These are phyloP conservation scores for Periplaneta americana DNA, from an alignment of 1,140 invertebrate genomes.

Conservation along the genomic window DNA sequence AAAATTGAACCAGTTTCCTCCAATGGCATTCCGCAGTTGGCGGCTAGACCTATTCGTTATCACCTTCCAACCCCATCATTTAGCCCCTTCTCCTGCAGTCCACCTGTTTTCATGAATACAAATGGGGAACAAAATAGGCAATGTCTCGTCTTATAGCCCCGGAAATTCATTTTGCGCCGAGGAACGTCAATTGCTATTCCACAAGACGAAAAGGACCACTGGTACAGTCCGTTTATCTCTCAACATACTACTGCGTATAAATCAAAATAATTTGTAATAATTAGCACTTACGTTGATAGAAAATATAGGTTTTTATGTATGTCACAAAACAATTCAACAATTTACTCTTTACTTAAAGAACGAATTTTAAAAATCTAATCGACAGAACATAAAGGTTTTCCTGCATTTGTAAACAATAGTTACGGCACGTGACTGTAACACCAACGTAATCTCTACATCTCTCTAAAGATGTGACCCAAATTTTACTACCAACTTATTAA, in stretches of 20 bases:
- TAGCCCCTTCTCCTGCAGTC: not conserved
- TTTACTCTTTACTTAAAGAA: no score
- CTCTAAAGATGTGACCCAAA: not conserved
- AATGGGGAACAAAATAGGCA: not conserved
- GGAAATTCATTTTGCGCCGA: not conserved
- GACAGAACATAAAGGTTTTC: no score
- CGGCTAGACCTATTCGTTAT: not conserved
- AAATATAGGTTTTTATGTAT: no score
- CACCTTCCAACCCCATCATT: not conserved
- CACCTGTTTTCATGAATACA: not conserved
- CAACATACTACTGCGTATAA: no score
- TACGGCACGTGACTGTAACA: not conserved
- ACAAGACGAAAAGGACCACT: not conserved
- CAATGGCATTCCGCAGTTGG: not conserved
- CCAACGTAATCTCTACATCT: not conserved
- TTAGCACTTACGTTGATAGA: no score
- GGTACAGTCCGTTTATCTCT: not conserved
- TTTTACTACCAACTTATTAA: not conserved
- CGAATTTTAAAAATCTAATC: no score
- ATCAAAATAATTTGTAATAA: not conserved
- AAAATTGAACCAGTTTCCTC: not conserved
- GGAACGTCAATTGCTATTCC: not conserved
- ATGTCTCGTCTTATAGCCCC: not conserved
- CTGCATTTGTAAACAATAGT: no score
- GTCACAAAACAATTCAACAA: no score